Evolutionary conservation across 2,888 invertebrate genomes (phyloP), one percentile per base, ranked within the genome.

Genomic region (Agriopis leucophaearia): DNA sequence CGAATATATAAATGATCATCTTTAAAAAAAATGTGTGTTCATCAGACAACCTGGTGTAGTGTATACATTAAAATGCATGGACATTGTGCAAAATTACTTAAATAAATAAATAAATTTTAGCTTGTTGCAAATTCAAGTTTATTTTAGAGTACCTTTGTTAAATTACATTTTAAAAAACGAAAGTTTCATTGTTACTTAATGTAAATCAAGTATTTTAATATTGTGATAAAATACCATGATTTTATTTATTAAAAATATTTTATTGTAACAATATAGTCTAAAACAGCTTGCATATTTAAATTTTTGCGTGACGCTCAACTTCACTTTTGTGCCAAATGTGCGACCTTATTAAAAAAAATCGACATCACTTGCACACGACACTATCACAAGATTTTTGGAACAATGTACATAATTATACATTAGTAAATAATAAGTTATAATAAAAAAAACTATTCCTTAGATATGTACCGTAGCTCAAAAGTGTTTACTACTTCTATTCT

Each of bases 361-460:
- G 64, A 81, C 77, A 73, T 78, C 80, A 79, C 76, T 72, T 78
- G 80, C 82, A 80, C 85, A 77, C 70, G 74, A 79, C 80, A 83
- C 81, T 64, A 77, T 80, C 81, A 80, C 79, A 82, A 73, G 81
- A 86, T 81, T 91, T 91, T 91, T 91, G 90, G 89, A 91, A 81
- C 88, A 84, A 88, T 91, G 92, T 92, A 91, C 90, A 92, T 91
- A 90, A 84, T 78, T 90, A 90, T 89, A 88, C 80, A 88, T 83
- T 83, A 80, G 73, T 82, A 82, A 87, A 85, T 83, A 79, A 79
- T 81, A 36, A 61, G 79, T 77, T 77, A 77, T 78, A 73, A 75
- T 75, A 78, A 74, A 79, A 78, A 81, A 81, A 81, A 79, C 70
- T 81, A 86, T 78, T 85, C 86, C 81, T 78, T 91, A 91, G 90